A percentile compares a stretch with the other conserved stretches of the same genome.
Conservation (phyloP, 2,888 invertebrate genomes). For the Xestia ashworthii region DNA sequence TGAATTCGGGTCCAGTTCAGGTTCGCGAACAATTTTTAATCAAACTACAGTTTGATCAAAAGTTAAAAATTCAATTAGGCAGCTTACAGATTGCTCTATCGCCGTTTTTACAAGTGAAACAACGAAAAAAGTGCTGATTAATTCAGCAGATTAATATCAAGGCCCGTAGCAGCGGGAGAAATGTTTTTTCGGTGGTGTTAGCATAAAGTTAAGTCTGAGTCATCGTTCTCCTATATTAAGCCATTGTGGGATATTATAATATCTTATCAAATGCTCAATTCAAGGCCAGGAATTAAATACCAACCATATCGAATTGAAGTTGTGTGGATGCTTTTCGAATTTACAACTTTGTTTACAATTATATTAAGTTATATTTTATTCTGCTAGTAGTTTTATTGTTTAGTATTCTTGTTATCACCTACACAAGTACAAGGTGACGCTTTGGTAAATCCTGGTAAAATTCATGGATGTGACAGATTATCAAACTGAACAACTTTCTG, state of each 20-base stretch:
- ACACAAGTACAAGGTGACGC: too few species aligned
- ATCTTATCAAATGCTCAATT: not conserved
- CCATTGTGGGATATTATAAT: not conserved
- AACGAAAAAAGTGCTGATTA: constrained; percentile 26
- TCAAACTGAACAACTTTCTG: too few species aligned
- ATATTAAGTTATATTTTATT: too few species aligned
- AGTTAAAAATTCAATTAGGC: constrained; percentile 44
- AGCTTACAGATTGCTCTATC: constrained; percentile 1
- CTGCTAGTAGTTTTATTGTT: too few species aligned
- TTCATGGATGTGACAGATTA: too few species aligned
- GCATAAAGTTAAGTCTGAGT: not conserved
- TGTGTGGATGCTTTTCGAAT: too few species aligned
- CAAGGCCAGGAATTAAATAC: not conserved
- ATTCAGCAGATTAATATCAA: constrained; percentile 33
- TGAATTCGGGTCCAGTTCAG: not conserved
- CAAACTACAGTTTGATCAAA: constrained; percentile 33
- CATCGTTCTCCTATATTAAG: not conserved
- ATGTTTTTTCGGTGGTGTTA: not conserved
- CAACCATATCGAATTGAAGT: too few species aligned
- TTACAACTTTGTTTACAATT: too few species aligned
- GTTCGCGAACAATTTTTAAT: constrained; percentile 37
- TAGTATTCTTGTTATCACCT: too few species aligned
- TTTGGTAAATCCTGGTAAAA: too few species aligned
- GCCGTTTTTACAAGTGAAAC: constrained; percentile 12
- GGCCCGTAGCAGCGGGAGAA: not conserved